Percentiles rank a stretch among this genome's conserved stretches.
Conservation (phyloP, 1,140 invertebrate species). For the Eupristina koningsbergeri region DNA sequence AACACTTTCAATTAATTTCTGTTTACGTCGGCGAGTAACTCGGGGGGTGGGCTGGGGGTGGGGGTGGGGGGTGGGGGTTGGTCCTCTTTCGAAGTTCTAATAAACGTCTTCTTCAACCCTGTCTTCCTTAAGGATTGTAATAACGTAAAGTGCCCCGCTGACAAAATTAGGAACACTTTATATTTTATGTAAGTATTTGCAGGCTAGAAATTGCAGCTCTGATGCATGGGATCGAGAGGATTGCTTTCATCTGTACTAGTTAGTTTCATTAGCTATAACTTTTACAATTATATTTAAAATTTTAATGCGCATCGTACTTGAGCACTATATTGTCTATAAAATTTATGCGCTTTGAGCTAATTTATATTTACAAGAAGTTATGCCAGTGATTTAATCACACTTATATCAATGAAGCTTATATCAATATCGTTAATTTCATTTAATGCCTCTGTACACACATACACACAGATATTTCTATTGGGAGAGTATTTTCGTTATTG, state of each 20-base stretch:
- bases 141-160: constrained; percentile 40
- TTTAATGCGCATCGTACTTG: neutral
- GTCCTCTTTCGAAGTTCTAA: constrained; percentile 23
- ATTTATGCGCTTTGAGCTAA: neutral
- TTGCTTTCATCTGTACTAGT: neutral
- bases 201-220: constrained; percentile 20
- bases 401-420: neutral
- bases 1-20: constrained; percentile 65
- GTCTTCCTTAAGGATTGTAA: constrained; percentile 31
- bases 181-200: constrained; percentile 43
- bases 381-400: too few species aligned
- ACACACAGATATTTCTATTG: neutral
- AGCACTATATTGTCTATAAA: neutral
- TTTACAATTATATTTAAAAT: constrained; percentile 14
- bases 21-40: constrained; percentile 53
- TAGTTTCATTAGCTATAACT: constrained; percentile 14
- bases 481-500: neutral
- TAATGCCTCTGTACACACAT: neutral
- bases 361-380: neutral
- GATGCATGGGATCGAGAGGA: neutral
- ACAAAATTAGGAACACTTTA: constrained; percentile 38
- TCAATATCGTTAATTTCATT: neutral
- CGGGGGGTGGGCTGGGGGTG: neutral
- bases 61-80: neutral
- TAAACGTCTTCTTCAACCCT: constrained; percentile 21